Evolutionary conservation across 2,797 vertebrate genomes (phyloP).

Genomic region (Chiloscyllium punctatum): DNA sequence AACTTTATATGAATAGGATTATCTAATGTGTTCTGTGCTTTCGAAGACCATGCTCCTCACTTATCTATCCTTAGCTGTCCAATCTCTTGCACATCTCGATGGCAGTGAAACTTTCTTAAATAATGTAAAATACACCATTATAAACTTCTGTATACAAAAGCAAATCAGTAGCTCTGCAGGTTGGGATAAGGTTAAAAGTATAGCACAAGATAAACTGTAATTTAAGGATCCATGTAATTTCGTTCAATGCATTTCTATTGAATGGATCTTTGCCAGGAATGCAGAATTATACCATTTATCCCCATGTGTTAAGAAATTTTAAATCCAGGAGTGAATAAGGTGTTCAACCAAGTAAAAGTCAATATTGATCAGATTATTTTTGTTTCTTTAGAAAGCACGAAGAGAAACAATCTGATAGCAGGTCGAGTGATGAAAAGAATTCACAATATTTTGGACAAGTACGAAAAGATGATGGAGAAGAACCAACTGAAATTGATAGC

Average conservation of each 20-base stretch:
- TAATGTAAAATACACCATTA: background rate
- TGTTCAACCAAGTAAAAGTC: background rate
- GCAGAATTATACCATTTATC: background rate
- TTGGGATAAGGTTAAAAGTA: background rate
- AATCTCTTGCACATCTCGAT: background rate
- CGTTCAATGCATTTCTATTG: background rate
- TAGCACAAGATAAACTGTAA: background rate
- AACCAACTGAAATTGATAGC: slow-evolving; percentile 43
- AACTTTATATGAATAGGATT: background rate
- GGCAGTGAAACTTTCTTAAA: background rate
- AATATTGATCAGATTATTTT: background rate
- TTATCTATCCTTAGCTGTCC: background rate
- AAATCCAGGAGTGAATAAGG: background rate
- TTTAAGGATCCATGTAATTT: background rate
- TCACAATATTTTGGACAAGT: slow-evolving; percentile 48
- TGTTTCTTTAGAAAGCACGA: slow-evolving; percentile 39
- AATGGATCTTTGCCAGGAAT: background rate
- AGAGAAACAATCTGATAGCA: slow-evolving; percentile 46
- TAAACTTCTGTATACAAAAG: background rate
- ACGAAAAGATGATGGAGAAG: slow-evolving; percentile 45
- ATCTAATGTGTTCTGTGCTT: background rate
- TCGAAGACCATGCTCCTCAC: background rate
- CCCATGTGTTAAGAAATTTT: background rate
- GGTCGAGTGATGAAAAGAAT: slow-evolving; percentile 49
- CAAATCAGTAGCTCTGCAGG: background rate